These are phyloP conservation scores for Parnassius mnemosyne DNA, from an alignment of 2,888 invertebrate genomes.

Conservation along the genomic window DNA sequence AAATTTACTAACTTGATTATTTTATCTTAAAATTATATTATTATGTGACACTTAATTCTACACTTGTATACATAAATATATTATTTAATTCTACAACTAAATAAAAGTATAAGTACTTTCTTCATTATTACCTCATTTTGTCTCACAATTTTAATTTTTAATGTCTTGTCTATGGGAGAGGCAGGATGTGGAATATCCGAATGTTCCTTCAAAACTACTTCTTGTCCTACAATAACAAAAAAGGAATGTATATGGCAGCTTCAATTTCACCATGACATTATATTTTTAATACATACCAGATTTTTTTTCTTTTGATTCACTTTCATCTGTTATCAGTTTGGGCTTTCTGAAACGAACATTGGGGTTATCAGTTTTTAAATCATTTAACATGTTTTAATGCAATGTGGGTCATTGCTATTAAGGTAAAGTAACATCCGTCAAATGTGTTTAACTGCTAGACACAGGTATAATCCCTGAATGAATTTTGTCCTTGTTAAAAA, in stretches of 20 bases:
- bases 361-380: background rate
- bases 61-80: too few relatives aligned
- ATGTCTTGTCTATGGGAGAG: conserved; percentile 35
- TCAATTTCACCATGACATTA: too few relatives aligned
- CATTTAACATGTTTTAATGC: too few relatives aligned
- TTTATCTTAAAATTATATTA: background rate
- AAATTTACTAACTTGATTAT: too few relatives aligned
- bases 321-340: background rate
- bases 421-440: too few relatives aligned
- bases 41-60: background rate
- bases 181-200: conserved; percentile 14
- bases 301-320: background rate
- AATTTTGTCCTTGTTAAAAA: too few relatives aligned
- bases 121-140: conserved; percentile 52
- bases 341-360: conserved; percentile 22
- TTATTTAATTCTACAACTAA: too few relatives aligned
- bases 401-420: too few relatives aligned
- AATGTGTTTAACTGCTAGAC: too few relatives aligned
- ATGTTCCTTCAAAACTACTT: conserved; percentile 6
- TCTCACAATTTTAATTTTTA: conserved; percentile 61
- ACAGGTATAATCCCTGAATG: too few relatives aligned
- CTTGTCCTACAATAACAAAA: conserved; percentile 5
- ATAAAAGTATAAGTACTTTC: too few relatives aligned
- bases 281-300: conserved; percentile 12
- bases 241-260: background rate